Evolutionary conservation across 2,797 vertebrate genomes (phyloP).

Genomic region (Eidolon dupreanum): DNA sequence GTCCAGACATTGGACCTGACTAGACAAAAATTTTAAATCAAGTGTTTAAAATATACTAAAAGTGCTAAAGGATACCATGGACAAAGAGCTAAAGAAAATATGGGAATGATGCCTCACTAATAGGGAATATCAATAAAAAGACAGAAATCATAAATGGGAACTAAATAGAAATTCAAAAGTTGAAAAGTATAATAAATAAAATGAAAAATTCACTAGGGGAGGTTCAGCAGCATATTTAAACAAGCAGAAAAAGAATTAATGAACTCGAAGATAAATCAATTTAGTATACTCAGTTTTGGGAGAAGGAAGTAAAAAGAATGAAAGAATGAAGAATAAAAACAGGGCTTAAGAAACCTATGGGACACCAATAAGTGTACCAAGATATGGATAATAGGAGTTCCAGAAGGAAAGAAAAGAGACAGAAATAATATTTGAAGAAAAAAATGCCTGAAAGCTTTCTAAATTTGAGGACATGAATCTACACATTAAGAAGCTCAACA

Average conservation of each 20-base stretch:
- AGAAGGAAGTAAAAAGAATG: background rate
- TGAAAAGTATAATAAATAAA: background rate
- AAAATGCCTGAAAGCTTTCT: background rate
- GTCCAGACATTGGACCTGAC: background rate
- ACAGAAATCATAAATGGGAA: background rate
- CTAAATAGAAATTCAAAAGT: background rate
- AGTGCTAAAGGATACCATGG: background rate
- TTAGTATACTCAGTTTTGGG: background rate
- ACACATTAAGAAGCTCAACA: background rate
- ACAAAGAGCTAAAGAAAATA: background rate
- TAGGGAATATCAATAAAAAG: background rate
- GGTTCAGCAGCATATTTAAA: background rate
- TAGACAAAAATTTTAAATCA: background rate
- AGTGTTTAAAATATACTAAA: background rate
- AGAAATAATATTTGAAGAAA: conserved; percentile 8
- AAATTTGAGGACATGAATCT: background rate
- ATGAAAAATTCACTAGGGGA: background rate
- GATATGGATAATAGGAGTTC: background rate
- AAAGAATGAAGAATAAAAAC: background rate
- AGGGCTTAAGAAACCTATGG: background rate
- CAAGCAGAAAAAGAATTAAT: background rate
- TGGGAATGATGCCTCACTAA: background rate
- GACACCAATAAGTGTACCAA: background rate
- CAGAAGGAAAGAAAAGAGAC: background rate
- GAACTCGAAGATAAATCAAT: background rate